Base-by-base conservation (phyloP, 53 echinoderm and acorn worm genomes). In the Glandiceps talaboti region DNA sequence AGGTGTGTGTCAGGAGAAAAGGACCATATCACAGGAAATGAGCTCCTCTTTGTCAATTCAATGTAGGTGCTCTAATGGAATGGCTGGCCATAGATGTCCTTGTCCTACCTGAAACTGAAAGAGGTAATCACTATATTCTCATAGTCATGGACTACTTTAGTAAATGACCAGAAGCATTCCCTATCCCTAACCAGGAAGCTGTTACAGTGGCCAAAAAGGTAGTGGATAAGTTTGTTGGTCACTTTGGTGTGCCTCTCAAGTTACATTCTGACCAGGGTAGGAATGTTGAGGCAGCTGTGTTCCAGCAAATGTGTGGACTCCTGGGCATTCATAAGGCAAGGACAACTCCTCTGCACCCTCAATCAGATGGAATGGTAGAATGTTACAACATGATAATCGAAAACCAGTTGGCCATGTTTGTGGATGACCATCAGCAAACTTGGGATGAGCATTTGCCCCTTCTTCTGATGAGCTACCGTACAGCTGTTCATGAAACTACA, bases 11-110 rank as follows among this genome's bases (percentile, higher is more conserved):
- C 64, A 45, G 89, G 14, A 75, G 86, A 14, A 90, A 92, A 20
- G 83, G 77, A 28, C 87, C 77, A 27, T 77, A 79, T 6, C 77
- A 80, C 30, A 83, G 33, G n/a, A 89, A 87, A 1, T 33, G 82
- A 33, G 90, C 88, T 14, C 82, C 87, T 27, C 85, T 90, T 29
- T 30, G 81, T 20, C 6, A 12, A 45, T 87, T 12, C 64, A 45
- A 45, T 45, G 64, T 45, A 20, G 64, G 64, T 12, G 64, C 64
- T 6, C 64, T 20, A 20, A 45, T 45, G 64, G 64, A 45, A 45
- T 12, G 64, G 64, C 20, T 45, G 64, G 64, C 64, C 64, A 45
- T 45, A 12, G 64, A 45, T 45, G 64, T 45, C 20, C 64, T 45
- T 45, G 6, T 20, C 6, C 64, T 45, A 12, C 64, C 6, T 6